A percentile compares a stretch with the other conserved stretches of the same genome.
These are phyloP conservation scores for Anorthoa munda DNA, from an alignment of 2,888 invertebrate species.

Conservation along the genomic window DNA sequence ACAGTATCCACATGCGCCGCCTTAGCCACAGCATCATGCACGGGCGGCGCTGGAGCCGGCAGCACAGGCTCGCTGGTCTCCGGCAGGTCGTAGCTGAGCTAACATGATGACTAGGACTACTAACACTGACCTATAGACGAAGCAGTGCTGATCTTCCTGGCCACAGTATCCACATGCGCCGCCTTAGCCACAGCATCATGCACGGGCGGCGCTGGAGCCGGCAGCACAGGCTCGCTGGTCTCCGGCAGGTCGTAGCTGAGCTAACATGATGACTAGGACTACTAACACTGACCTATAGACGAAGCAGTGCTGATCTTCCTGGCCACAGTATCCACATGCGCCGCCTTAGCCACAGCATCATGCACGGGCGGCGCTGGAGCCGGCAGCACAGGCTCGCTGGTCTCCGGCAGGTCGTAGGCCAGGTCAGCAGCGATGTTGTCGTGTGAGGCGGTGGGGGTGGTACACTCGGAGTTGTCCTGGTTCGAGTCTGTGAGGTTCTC, in stretches of 20 bases:
- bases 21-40: too few species aligned
- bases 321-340: conserved; percentile 71
- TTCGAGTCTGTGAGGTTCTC: conserved; percentile 89
- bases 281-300: conserved; percentile 76
- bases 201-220: too few species aligned
- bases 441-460: conserved; percentile 89
- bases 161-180: conserved; percentile 69
- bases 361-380: conserved; percentile 24
- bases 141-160: conserved; percentile 87
- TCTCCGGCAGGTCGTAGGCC: conserved; percentile 76
- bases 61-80: too few species aligned
- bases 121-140: conserved; percentile 80
- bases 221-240: too few species aligned
- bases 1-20: too few species aligned
- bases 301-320: conserved; percentile 88
- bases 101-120: too few species aligned
- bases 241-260: too few species aligned
- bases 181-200: conserved; percentile 44
- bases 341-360: conserved; percentile 41
- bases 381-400: conserved; percentile 37
- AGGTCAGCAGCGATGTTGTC: conserved; percentile 88
- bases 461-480: conserved; percentile 90
- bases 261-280: conserved; percentile 6
- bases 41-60: too few species aligned
- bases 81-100: too few species aligned